Evolutionary conservation across 2,888 invertebrate species (phyloP), one percentile per base, ranked within the genome.

Genomic region (Argyresthia goedartella): DNA sequence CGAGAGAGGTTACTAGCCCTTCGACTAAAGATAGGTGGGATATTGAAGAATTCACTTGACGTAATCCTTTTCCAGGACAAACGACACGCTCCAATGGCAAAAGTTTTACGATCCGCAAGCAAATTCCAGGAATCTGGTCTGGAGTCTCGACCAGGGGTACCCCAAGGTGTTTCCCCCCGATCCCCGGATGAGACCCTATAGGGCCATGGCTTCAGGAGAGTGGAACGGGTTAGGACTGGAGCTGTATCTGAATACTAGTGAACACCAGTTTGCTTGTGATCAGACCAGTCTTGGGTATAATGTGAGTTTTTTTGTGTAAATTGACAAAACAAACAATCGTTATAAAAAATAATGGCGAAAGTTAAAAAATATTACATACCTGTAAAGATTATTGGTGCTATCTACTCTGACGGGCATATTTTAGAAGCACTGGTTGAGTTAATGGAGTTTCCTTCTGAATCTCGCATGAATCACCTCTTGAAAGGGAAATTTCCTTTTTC

Each of bases 271-370:
- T 13, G 69, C 58, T 10, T 87, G 87, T 57, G 85, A 87, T 59
- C 86, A 86, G 4, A 76, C 74, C 36, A 81, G 78, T 41, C 60
- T 77, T 35, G 87, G 87, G 8, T 87, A 86, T 54, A 85, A 79
- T 52, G 87, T 86, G 55, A 73, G 76, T 66, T 42, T 39, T 14
- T 14, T 14, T 6, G 3, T 25, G 25, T 6, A 4, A 2, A 25
- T 25, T 25, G 25, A 25, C n/a, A n/a, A 25, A 25, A 6, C 3
- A 25, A 25, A 25, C 6, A 25, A 25, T 25, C 25, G n/a, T n/a
- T n/a, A n/a, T n/a, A n/a, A n/a, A n/a, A n/a, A n/a, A n/a, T n/a
- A n/a, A n/a, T n/a, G n/a, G n/a, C n/a, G n/a, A n/a, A n/a, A n/a
- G n/a, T n/a, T n/a, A n/a, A n/a, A n/a, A n/a, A n/a, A n/a, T n/a